phyloP scores from a whole-genome alignment of 2,797 vertebrate genomes.

The Lutjanus campechanus region DNA sequence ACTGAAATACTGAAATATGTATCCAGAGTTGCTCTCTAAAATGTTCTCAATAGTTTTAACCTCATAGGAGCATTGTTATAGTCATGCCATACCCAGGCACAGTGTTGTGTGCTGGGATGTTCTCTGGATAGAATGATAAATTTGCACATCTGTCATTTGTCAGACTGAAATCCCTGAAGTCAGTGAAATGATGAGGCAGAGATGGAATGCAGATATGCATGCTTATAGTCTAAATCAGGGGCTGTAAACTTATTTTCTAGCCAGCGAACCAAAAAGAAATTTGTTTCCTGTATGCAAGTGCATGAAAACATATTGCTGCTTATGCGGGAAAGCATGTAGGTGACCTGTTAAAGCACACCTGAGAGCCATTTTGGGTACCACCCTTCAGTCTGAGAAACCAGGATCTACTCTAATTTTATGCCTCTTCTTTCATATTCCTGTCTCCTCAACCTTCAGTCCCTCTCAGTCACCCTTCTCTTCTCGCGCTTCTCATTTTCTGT shows the following conservation, averaged over 20 bases:
- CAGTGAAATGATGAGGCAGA: slow-evolving; percentile 55
- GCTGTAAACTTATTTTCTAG: slow-evolving; percentile 54
- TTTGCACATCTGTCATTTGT: slow-evolving; percentile 72
- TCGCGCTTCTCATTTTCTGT: slow-evolving; percentile 52
- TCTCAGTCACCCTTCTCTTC: slow-evolving; percentile 37
- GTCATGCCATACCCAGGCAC: slow-evolving; percentile 25
- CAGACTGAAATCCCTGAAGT: slow-evolving; percentile 61
- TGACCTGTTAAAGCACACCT: slow-evolving; percentile 51
- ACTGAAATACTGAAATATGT: slow-evolving; percentile 2
- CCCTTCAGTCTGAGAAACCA: slow-evolving; percentile 23
- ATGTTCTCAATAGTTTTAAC: slow-evolving; percentile 22
- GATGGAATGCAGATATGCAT: slow-evolving; percentile 52
- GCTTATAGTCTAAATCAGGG: slow-evolving; percentile 50
- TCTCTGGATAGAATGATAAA: slow-evolving; percentile 54
- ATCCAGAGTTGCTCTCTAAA: slow-evolving; percentile 21
- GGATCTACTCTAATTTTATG: slow-evolving; percentile 24
- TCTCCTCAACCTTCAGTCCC: slow-evolving; percentile 31
- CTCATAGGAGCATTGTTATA: slow-evolving; percentile 32
- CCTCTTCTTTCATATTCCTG: slow-evolving; percentile 25
- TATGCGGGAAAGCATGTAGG: slow-evolving; percentile 34
- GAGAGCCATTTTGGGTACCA: slow-evolving; percentile 32
- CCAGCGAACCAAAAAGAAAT: slow-evolving; percentile 39
- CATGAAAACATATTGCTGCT: slow-evolving; percentile 39
- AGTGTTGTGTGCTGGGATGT: slow-evolving; percentile 21
- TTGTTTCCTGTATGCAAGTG: slow-evolving; percentile 28